Percentiles rank a stretch among this genome's conserved stretches.
Evolutionary conservation across 64 coral and sea anemone species (phyloP).

Genomic region (Anthopleura sola): DNA sequence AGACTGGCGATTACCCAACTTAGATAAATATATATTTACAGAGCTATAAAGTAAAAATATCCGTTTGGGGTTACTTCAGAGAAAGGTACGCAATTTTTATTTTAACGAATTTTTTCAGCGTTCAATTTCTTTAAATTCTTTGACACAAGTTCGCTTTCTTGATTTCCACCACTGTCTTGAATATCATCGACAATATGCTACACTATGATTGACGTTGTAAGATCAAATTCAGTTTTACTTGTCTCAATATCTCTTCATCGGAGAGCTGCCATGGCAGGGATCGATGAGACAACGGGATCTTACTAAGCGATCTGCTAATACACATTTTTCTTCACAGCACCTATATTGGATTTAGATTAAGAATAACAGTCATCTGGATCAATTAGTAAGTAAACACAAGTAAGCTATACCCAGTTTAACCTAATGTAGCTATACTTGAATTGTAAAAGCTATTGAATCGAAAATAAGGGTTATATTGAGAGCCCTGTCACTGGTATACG

Average conservation of each 20-base stretch:
- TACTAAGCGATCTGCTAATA: not conserved
- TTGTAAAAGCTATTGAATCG: too few relatives aligned
- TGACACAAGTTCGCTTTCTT: not conserved
- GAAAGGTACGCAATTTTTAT: not conserved
- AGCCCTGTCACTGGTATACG: too few relatives aligned
- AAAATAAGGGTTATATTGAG: too few relatives aligned
- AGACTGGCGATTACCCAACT: constrained; percentile 4
- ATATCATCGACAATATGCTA: not conserved
- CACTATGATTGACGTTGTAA: not conserved
- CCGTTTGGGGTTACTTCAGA: not conserved
- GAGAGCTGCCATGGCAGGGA: not conserved
- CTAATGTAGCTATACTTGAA: too few relatives aligned
- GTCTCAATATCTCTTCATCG: not conserved
- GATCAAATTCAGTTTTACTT: not conserved
- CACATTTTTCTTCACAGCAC: not conserved
- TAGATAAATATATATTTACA: not conserved
- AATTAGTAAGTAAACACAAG: not conserved
- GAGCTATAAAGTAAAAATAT: not conserved
- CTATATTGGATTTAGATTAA: not conserved
- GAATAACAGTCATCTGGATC: not conserved
- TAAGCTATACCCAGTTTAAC: not conserved
- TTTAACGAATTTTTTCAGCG: not conserved
- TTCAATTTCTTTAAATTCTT: not conserved
- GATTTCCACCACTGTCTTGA: not conserved
- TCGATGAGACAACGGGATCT: not conserved